Percentiles rank a stretch among this genome's conserved stretches.
Conservation (phyloP, 2,113 vertebrate species). For the Melanostigma gelatinosum region DNA sequence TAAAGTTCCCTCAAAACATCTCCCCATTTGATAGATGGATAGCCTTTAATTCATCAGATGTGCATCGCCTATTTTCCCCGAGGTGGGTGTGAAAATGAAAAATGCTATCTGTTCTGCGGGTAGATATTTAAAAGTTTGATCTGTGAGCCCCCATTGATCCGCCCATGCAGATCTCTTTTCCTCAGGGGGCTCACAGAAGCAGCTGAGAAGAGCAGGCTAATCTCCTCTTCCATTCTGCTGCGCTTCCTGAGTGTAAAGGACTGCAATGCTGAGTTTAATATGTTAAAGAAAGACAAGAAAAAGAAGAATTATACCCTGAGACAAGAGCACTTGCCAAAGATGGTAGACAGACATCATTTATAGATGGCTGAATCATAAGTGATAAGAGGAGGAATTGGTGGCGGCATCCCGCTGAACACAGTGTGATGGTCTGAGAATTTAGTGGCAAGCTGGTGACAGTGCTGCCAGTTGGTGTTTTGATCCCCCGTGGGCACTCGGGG, state of each 20-base stretch:
- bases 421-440: constrained; percentile 50
- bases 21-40: constrained; percentile 49
- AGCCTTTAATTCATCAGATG: constrained; percentile 55
- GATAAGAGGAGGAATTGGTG: constrained; percentile 31
- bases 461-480: constrained; percentile 71
- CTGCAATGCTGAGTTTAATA: constrained; percentile 24
- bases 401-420: constrained; percentile 31
- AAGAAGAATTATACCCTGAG: constrained; percentile 13
- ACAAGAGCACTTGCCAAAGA: constrained; percentile 31
- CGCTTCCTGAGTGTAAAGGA: constrained; percentile 36
- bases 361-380: constrained; percentile 32
- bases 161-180: constrained; percentile 53
- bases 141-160: constrained; percentile 57
- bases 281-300: background rate
- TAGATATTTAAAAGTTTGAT: constrained; percentile 50
- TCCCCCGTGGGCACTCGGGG: constrained; percentile 59
- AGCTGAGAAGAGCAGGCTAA: constrained; percentile 59
- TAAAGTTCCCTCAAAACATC: constrained; percentile 51
- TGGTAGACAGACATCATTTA: constrained; percentile 7
- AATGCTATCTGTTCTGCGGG: constrained; percentile 38
- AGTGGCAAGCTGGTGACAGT: constrained; percentile 60
- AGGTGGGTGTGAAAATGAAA: constrained; percentile 50
- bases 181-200: constrained; percentile 49
- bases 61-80: constrained; percentile 30
- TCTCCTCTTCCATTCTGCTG: constrained; percentile 54